Percentiles rank a stretch among this genome's conserved stretches.
Evolutionary conservation across 2,113 vertebrate genomes (phyloP).

Genomic region (Cynopterus brachyotis): DNA sequence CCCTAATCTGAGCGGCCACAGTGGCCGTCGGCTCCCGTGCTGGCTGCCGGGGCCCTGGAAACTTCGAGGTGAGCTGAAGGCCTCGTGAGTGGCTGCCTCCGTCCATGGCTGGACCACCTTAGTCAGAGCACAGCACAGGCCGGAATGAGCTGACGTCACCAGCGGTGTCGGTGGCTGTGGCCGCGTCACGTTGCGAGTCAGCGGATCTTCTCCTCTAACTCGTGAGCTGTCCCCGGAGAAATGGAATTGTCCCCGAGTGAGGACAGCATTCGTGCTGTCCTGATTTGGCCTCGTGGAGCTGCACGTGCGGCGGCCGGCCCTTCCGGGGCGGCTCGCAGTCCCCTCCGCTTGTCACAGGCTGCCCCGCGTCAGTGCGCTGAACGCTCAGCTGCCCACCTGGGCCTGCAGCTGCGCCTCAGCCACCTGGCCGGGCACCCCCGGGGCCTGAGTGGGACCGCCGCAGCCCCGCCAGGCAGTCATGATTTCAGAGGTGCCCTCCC

Average conservation of each 20-base stretch:
- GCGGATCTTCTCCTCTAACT: neutral
- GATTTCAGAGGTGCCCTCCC: neutral
- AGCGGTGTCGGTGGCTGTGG: neutral
- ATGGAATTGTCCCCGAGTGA: too few species aligned
- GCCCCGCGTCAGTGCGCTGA: neutral
- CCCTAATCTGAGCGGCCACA: neutral
- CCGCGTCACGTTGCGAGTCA: rapidly evolving
- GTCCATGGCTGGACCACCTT: neutral
- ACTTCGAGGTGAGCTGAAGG: neutral
- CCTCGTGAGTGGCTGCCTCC: neutral
- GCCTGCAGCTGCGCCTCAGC: neutral
- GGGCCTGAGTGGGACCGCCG: too few species aligned
- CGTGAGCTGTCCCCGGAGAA: rapidly evolving
- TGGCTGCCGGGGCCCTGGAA: too few species aligned
- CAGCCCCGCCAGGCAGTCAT: rapidly evolving
- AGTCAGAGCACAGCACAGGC: rapidly evolving
- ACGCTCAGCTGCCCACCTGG: rapidly evolving
- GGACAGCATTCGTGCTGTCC: rapidly evolving
- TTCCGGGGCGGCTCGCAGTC: rapidly evolving
- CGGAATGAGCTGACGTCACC: rapidly evolving
- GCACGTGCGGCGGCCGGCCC: too few species aligned
- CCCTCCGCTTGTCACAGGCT: neutral
- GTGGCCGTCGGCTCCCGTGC: rapidly evolving
- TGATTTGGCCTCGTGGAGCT: rapidly evolving
- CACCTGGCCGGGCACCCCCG: neutral